These are phyloP conservation scores for Reinhardtius hippoglossoides DNA, from an alignment of 2,113 vertebrate genomes.

Conservation along the genomic window DNA sequence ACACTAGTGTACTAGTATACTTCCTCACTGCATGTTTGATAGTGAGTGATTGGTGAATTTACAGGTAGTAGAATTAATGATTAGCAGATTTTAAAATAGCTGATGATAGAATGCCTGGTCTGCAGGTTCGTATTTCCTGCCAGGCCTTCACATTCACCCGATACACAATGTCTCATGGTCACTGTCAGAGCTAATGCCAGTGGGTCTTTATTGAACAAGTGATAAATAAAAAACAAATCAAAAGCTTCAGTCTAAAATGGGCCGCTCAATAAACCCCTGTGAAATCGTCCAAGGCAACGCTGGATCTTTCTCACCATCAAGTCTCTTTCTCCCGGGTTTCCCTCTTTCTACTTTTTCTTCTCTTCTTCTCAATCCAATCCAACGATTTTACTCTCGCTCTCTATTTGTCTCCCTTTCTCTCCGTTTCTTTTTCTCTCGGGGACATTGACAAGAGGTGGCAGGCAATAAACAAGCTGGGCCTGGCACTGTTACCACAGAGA, in stretches of 20 bases:
- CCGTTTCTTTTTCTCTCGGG: slow-evolving; percentile 37
- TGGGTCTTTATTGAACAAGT: slow-evolving; percentile 53
- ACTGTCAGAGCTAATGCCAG: slow-evolving; percentile 38
- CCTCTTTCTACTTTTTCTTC: slow-evolving; percentile 1
- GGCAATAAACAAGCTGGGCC: slow-evolving; percentile 65
- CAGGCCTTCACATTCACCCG: slow-evolving; percentile 29
- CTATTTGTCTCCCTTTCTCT: slow-evolving; percentile 17
- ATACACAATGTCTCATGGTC: slow-evolving; percentile 38
- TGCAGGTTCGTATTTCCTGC: slow-evolving; percentile 8
- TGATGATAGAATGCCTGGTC: neutral
- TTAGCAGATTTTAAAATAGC: slow-evolving; percentile 13
- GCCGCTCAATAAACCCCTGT: slow-evolving; percentile 53
- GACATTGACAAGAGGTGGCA: slow-evolving; percentile 68
- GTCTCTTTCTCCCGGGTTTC: slow-evolving; percentile 2
- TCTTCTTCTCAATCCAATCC: neutral
- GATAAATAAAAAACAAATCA: slow-evolving; percentile 65
- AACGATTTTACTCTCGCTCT: neutral
- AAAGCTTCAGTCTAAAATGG: slow-evolving; percentile 62
- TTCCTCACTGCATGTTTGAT: neutral
- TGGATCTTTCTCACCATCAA: slow-evolving; percentile 21
- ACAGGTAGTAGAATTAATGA: neutral
- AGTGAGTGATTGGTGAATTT: neutral
- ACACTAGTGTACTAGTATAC: neutral
- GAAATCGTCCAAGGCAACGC: slow-evolving; percentile 44
- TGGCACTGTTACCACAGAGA: neutral